Conservation (phyloP, 2,797 vertebrate genomes). For the Rousettus madagascariensis region DNA sequence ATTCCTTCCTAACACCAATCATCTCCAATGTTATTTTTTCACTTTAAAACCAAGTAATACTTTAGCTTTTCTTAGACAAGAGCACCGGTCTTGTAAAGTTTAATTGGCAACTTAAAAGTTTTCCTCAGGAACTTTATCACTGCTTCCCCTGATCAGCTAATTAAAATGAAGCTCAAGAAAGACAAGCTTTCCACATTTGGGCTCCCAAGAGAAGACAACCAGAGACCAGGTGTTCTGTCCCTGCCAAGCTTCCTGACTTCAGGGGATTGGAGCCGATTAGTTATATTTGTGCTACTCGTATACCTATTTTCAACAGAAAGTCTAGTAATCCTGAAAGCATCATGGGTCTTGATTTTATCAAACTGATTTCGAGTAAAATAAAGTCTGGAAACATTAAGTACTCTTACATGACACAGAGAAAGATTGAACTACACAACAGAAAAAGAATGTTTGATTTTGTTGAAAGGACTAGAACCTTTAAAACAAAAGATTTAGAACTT, state of each 20-base stretch:
- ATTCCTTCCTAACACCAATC: background rate
- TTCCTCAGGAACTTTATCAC: background rate
- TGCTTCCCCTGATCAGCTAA: background rate
- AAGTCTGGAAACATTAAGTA: conserved; percentile 1
- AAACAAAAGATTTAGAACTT: conserved; percentile 21
- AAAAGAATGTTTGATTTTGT: background rate
- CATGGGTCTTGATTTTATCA: background rate
- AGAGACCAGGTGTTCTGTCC: background rate
- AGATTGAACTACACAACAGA: background rate
- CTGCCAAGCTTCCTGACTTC: background rate
- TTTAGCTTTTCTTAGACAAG: conserved; percentile 19
- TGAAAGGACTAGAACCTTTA: background rate
- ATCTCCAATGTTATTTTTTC: background rate
- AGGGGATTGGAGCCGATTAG: background rate
- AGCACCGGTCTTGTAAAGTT: background rate
- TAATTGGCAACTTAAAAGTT: background rate
- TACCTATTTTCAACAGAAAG: conserved; percentile 24
- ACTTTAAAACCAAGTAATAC: conserved; percentile 33
- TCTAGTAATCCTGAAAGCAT: conserved; percentile 11
- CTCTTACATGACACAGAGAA: background rate
- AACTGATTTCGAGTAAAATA: conserved; percentile 23
- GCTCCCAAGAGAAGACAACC: background rate
- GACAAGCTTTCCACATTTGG: background rate
- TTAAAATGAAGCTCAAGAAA: conserved; percentile 38
- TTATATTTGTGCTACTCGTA: background rate